Conservation (phyloP, 2,113 vertebrate genomes). For the Nicator chloris region DNA sequence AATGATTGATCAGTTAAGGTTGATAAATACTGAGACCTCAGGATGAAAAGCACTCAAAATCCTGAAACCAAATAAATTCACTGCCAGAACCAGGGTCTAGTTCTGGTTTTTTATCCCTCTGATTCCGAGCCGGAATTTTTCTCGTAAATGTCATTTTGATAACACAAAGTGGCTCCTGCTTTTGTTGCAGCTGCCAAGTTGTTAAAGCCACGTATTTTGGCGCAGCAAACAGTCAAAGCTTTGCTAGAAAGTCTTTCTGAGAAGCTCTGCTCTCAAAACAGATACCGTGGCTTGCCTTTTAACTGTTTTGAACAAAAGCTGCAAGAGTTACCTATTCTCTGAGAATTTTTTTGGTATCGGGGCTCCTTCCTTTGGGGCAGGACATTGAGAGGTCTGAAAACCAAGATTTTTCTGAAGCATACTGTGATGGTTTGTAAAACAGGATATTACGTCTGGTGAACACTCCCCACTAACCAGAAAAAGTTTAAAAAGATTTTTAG, state of each 20-base stretch:
- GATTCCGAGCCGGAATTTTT: not conserved
- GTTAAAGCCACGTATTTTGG: not conserved
- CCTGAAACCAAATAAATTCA: not conserved
- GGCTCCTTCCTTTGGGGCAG: not conserved
- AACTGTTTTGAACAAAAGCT: not conserved
- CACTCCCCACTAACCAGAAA: too few relatives aligned
- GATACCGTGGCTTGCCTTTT: not conserved
- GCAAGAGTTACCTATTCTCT: not conserved
- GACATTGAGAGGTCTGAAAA: not conserved
- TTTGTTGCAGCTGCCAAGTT: not conserved
- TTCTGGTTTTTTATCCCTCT: not conserved
- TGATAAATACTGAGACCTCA: not conserved
- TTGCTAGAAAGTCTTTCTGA: not conserved
- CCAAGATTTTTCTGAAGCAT: not conserved
- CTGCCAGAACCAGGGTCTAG: not conserved
- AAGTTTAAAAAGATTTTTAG: too few relatives aligned
- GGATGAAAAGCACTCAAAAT: not conserved
- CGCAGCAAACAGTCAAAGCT: not conserved
- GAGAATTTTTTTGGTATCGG: not conserved
- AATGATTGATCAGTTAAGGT: not conserved
- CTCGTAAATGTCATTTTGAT: not conserved
- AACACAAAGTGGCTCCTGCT: not conserved
- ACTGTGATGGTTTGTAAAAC: too few relatives aligned
- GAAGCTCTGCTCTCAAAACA: not conserved
- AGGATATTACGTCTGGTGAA: too few relatives aligned